Conservation (phyloP, 37 sponge, comb jelly and placozoan species). For the Halichondria panicea region DNA sequence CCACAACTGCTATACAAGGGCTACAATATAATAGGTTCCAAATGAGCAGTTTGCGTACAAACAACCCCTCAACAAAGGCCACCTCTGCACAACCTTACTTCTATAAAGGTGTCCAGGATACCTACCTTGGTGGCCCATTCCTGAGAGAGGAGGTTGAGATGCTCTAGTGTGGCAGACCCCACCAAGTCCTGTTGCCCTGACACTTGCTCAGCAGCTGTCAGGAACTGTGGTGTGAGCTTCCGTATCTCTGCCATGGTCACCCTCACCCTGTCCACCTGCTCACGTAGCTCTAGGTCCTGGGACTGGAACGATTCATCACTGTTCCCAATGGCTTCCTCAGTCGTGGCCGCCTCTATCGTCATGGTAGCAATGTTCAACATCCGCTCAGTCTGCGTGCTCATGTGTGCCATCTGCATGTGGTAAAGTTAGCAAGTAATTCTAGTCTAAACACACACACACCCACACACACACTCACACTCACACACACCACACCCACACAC, state of each 20-base stretch:
- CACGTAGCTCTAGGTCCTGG: conserved; percentile 37
- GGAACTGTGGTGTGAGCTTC: conserved; percentile 62
- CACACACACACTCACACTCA: conserved; percentile 24
- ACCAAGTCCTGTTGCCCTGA: conserved; percentile 1
- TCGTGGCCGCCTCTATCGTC: conserved; percentile 57
- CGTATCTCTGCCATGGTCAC: conserved; percentile 34
- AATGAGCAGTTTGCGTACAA: too few species aligned
- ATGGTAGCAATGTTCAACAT: conserved; percentile 66
- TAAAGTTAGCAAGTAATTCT: not conserved
- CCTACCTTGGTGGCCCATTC: conserved; percentile 90
- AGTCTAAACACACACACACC: not conserved
- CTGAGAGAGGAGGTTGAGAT: conserved; percentile 55
- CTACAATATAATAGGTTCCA: too few species aligned
- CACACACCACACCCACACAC: not conserved
- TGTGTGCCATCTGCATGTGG: conserved; percentile 50
- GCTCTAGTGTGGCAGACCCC: conserved; percentile 17
- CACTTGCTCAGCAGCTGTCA: conserved; percentile 52
- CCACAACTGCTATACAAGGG: too few species aligned
- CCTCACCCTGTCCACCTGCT: conserved; percentile 50
- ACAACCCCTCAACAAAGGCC: not conserved
- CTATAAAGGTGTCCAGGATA: not conserved
- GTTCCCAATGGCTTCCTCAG: conserved; percentile 60
- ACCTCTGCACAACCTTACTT: not conserved
- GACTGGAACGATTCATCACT: not conserved
- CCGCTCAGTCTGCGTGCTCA: conserved; percentile 51